phyloP scores from a whole-genome alignment of 2,797 vertebrate genomes.

The Siniperca scherzeri region DNA sequence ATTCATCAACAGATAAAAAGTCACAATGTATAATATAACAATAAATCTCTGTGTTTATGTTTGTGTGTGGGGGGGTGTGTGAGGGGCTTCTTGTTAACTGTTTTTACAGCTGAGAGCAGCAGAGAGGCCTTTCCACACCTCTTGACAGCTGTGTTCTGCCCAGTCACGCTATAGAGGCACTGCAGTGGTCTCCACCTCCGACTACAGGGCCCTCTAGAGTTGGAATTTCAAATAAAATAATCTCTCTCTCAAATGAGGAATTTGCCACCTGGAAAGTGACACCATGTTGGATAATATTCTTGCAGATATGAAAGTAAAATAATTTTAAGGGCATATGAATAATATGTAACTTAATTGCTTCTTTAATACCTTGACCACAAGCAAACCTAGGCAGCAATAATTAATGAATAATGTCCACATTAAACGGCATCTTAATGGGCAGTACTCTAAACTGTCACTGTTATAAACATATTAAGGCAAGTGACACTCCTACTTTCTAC shows the following conservation, averaged over 20 bases:
- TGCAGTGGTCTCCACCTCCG: constrained; percentile 47
- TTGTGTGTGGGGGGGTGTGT: constrained; percentile 19
- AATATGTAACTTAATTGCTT: not conserved
- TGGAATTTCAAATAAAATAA: constrained; percentile 17
- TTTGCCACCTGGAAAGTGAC: not conserved
- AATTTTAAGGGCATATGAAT: not conserved
- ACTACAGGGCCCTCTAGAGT: constrained; percentile 61
- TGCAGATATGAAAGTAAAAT: not conserved
- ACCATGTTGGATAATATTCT: not conserved
- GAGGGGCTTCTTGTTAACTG: constrained; percentile 71
- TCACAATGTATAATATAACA: constrained; percentile 14
- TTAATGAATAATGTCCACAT: not conserved
- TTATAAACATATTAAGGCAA: not conserved
- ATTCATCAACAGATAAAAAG: constrained; percentile 36
- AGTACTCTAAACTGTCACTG: not conserved
- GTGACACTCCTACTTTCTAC: constrained; percentile 29
- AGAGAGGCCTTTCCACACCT: constrained; percentile 80
- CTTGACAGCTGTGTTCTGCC: constrained; percentile 80
- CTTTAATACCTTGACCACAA: not conserved
- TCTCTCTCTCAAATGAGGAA: not conserved
- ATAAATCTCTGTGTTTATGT: constrained; percentile 2
- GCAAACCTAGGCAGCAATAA: not conserved
- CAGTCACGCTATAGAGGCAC: constrained; percentile 74
- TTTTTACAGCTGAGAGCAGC: constrained; percentile 83
- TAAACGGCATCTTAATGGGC: not conserved